Evolutionary conservation across 1,140 invertebrate species (phyloP), one percentile per base, ranked within the genome.

Genomic region (Achatina immaculata): DNA sequence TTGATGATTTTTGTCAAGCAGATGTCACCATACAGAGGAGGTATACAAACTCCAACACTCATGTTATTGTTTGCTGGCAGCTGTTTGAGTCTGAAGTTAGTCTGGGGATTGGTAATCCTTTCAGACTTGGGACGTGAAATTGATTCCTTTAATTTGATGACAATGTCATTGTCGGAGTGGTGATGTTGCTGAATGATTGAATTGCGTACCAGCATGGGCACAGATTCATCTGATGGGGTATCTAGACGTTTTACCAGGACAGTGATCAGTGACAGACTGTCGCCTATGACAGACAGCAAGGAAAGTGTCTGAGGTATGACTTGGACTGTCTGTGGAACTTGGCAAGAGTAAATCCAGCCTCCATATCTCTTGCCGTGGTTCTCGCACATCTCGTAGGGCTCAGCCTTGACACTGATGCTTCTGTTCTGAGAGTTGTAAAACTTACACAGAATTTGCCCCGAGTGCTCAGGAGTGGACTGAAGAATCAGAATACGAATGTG

Each of bases 31-130:
- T 89, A 90, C 43, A 91, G 75, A 14, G 90, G 90, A n/a, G 91
- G 88, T 38, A 91, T 83, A 82, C 91, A 91, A 6, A 91, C 81
- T 3, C 95, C 96, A 42, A 98, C 77, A 11, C 43, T 72, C 19
- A 21, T 55, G n/a, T n/a, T 14, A n/a, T 16, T 14, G 38, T 45
- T 72, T 19, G 24, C 28, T 4, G 11, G 66, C 28, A 69, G 66
- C 31, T 28, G 9, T 28, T 14, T 66, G 62, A 66, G 9, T 14
- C 58, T 24, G 58, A 45, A 16, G 43, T 45, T 55, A 21, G n/a
- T 4, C n/a, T 2, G 7, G 7, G n/a, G 28, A 1, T 31, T 4
- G 31, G 28, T 62, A 6, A 28, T 34, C 31, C 6, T 28, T 6
- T 34, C 58, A 4, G 28, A 6, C n/a, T 62, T 28, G 28, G 31